Evolutionary conservation across 2,797 vertebrate genomes (phyloP).

Genomic region (Anguilla marmorata): DNA sequence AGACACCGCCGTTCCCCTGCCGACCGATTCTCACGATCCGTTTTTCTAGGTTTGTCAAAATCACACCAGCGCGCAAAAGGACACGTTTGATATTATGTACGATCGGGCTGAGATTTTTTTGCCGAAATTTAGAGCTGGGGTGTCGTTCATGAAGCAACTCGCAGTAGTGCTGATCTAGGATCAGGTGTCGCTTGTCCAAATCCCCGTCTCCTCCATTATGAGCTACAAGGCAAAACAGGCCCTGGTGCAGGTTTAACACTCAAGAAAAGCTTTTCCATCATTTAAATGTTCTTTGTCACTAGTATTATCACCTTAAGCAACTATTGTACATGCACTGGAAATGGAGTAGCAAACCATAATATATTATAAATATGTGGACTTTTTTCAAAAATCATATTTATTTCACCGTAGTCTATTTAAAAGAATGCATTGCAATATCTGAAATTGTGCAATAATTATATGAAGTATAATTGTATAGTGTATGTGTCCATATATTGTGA

Average conservation of each 20-base stretch:
- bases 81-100: neutral
- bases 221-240: neutral
- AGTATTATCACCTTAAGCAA: too few species aligned
- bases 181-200: neutral
- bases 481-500: neutral
- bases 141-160: neutral
- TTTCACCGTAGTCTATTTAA: too few species aligned
- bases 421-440: too few species aligned
- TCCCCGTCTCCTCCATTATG: neutral
- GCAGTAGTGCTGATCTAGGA: neutral
- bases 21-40: neutral
- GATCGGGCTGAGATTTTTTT: neutral
- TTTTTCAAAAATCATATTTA: too few species aligned
- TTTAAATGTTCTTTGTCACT: too few species aligned
- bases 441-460: too few species aligned
- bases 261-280: neutral
- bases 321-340: too few species aligned
- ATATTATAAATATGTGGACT: too few species aligned
- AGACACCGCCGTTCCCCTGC: neutral
- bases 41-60: neutral
- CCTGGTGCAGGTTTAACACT: neutral
- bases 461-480: too few species aligned
- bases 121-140: neutral
- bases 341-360: too few species aligned
- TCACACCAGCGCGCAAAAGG: neutral